A percentile compares a stretch with the other conserved stretches of the same genome.
These are phyloP conservation scores for Shinisaurus crocodilurus DNA, from an alignment of 2,113 vertebrate genomes.

Conservation along the genomic window DNA sequence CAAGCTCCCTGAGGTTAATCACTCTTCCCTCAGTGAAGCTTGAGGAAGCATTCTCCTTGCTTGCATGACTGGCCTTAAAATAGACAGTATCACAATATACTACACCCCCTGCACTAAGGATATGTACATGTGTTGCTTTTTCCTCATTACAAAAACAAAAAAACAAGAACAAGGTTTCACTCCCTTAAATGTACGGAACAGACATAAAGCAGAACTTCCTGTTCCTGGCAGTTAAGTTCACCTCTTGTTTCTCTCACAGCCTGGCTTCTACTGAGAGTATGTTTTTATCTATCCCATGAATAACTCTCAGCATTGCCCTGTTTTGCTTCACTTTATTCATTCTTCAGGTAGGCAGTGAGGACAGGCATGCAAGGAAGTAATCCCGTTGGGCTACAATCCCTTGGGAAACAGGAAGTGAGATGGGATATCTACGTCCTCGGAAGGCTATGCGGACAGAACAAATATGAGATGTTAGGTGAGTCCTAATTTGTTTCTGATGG, in stretches of 20 bases:
- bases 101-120: background rate
- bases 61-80: background rate
- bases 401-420: background rate
- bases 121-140: background rate
- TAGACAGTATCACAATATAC: background rate
- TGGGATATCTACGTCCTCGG: background rate
- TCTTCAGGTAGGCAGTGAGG: slow-evolving; percentile 3
- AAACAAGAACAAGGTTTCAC: background rate
- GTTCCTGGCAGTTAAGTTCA: slow-evolving; percentile 20
- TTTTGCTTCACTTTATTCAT: slow-evolving; percentile 15
- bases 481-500: background rate
- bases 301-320: slow-evolving; percentile 8
- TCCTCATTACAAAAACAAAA: background rate
- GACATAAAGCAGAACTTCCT: slow-evolving; percentile 42
- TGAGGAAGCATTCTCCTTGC: background rate
- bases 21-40: background rate
- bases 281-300: slow-evolving; percentile 17
- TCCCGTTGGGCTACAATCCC: background rate
- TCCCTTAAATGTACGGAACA: slow-evolving; percentile 18
- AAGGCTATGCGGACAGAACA: background rate
- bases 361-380: background rate
- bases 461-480: background rate
- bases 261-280: background rate
- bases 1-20: background rate
- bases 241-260: slow-evolving; percentile 3